Conservation (phyloP, 2,113 vertebrate genomes). For the Muscicapa adusta region DNA sequence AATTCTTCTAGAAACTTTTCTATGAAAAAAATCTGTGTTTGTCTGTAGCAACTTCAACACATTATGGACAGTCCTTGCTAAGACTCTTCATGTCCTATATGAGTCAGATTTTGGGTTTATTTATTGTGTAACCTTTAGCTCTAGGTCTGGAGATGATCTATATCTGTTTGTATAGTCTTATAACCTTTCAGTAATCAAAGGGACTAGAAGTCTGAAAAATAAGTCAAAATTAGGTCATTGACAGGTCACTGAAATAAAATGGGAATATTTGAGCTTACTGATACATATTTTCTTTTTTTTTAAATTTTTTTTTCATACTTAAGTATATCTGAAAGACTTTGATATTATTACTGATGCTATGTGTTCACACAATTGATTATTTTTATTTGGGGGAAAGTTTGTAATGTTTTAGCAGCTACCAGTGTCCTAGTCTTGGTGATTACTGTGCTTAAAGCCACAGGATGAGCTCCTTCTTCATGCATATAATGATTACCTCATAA, state of each 20-base stretch:
- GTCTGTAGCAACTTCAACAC: background rate
- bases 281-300: background rate
- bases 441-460: background rate
- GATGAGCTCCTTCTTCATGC: background rate
- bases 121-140: background rate
- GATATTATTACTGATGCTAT: background rate
- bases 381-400: accelerated
- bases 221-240: background rate
- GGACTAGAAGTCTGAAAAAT: background rate
- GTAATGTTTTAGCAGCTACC: background rate
- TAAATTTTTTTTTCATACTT: too few species aligned
- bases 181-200: background rate
- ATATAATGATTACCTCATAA: accelerated
- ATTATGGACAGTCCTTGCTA: background rate
- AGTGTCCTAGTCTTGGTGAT: background rate
- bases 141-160: background rate
- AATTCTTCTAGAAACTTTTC: background rate
- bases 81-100: background rate
- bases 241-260: background rate
- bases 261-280: background rate
- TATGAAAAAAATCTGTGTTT: background rate
- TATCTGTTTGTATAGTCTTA: background rate
- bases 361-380: background rate
- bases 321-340: background rate
- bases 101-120: background rate